Evolutionary conservation across 2,113 vertebrate species (phyloP).

Genomic region (Strix aluco): DNA sequence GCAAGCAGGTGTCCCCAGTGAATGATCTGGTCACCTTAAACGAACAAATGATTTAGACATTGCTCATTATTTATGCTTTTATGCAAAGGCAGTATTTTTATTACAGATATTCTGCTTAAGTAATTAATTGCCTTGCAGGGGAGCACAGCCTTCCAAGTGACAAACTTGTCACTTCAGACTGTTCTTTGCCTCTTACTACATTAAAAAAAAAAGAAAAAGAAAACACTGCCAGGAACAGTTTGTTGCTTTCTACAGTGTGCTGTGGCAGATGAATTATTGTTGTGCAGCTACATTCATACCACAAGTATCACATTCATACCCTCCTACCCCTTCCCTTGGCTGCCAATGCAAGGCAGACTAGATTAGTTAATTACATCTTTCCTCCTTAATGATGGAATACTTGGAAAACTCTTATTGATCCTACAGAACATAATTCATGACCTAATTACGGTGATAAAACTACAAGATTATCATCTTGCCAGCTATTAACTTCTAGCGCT

Average conservation of each 20-base stretch:
- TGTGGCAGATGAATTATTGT: neutral
- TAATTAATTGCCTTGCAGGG: neutral
- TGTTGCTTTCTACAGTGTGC: neutral
- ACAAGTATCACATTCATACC: slow-evolving; percentile 6
- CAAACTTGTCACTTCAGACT: neutral
- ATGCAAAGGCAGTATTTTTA: neutral
- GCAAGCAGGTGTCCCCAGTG: neutral
- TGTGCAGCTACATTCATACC: neutral
- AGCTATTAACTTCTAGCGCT: slow-evolving; percentile 28
- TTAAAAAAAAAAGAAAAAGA: neutral
- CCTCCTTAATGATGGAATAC: slow-evolving; percentile 52
- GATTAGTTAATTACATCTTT: slow-evolving; percentile 64
- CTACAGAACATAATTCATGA: slow-evolving; percentile 59
- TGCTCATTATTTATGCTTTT: neutral
- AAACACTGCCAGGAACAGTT: neutral
- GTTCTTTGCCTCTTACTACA: neutral
- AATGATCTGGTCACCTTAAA: neutral
- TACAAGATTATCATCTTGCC: slow-evolving; percentile 18
- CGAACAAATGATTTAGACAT: neutral
- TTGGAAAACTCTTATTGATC: slow-evolving; percentile 62
- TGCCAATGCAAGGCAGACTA: neutral
- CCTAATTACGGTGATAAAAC: slow-evolving; percentile 52
- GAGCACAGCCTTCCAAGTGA: neutral
- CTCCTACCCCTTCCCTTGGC: slow-evolving; percentile 32
- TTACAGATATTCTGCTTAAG: neutral